Evolutionary conservation across 2,888 invertebrate species (phyloP).

Genomic region (Nasonovia ribisnigri): DNA sequence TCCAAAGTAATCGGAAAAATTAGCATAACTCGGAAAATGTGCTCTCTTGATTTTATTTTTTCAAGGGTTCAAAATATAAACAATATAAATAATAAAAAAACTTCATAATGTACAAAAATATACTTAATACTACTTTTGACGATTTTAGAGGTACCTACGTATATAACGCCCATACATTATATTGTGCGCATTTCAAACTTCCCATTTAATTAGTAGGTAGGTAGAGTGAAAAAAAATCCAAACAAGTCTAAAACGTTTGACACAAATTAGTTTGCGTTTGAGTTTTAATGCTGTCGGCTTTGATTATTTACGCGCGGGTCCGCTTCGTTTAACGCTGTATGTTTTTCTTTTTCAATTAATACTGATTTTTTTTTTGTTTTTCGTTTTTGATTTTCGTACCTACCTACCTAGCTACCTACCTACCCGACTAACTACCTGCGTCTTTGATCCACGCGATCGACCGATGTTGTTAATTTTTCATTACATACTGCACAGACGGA

Average conservation of each 20-base stretch:
- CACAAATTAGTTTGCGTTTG: conserved; percentile 1
- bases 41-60: neutral
- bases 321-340: neutral
- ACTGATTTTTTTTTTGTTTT: neutral
- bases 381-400: neutral
- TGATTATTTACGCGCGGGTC: neutral
- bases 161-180: neutral
- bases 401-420: neutral
- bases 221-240: neutral
- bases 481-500: neutral
- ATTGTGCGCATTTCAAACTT: neutral
- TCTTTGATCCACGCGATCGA: neutral
- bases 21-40: neutral
- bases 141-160: neutral
- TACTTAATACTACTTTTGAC: neutral
- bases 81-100: neutral
- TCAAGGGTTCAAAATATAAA: neutral
- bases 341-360: conserved; percentile 17
- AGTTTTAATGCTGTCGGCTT: neutral
- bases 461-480: neutral
- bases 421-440: neutral
- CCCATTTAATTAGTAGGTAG: neutral
- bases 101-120: neutral
- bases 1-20: neutral
- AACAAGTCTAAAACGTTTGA: neutral